Evolutionary conservation across 1,140 invertebrate genomes (phyloP), one percentile per base, ranked within the genome.

Genomic region (Scylla paramamosain): DNA sequence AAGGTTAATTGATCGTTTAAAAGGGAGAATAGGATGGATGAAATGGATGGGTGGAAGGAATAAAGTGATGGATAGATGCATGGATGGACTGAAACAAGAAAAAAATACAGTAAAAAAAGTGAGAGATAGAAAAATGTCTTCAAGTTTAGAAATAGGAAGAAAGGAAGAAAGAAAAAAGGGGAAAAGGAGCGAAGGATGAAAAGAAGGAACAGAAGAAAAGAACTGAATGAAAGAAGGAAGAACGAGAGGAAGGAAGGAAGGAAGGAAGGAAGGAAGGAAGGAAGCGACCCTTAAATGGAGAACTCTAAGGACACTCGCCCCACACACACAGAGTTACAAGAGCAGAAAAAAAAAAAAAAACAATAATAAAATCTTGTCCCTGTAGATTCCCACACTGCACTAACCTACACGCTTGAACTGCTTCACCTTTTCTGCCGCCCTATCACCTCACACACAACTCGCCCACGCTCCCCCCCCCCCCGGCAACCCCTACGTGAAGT

Each of bases 261-360:
- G 7, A n/a, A 92, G 59, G 77, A 92, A 32, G 59, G 28, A 92
- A 46, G 82, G 46, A 39, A 77, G 45, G 7, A 92, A 77, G 29
- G 77, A 84, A 29, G 67, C 32, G 20, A 59, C 52, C 0, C 10
- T 59, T 59, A 12, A 48, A 88, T 12, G 16, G 39, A 87, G n/a
- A 8, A n/a, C 12, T 77, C 2, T 7, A 3, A 7, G 67, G 67
- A n/a, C 67, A n/a, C 6, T 2, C 25, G 2, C 6, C 25, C 0
- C n/a, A 77, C 20, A n/a, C 20, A 25, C 6, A 77, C 6, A 20
- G 20, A 77, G 28, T 2, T 39, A 88, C 20, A 48, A 31, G 46
- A n/a, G 28, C 20, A n/a, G 28, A 88, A n/a, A 32, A 88, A 28
- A 88, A 88, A 46, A 88, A 88, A 46, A 88, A 88, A 48, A 48